Evolutionary conservation across 2,797 vertebrate genomes (phyloP).

Genomic region (Pseudochirops cupreus): DNA sequence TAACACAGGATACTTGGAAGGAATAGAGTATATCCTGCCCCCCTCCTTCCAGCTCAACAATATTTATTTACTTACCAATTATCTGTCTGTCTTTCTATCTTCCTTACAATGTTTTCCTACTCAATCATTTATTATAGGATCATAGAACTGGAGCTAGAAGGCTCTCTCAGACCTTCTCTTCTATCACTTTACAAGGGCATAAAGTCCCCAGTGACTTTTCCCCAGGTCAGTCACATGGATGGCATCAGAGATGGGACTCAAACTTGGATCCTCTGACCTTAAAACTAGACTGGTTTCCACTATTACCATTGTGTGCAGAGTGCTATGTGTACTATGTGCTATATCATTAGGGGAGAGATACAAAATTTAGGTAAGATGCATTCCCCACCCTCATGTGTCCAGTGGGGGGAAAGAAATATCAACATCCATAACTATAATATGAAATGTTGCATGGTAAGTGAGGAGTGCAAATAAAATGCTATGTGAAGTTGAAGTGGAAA

Average conservation of each 20-base stretch:
- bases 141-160: neutral
- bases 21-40: neutral
- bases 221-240: neutral
- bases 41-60: too few species aligned
- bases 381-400: neutral
- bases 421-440: neutral
- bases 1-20: neutral
- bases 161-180: neutral
- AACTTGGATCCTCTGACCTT: too few species aligned
- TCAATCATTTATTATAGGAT: neutral
- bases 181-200: neutral
- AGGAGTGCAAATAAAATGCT: neutral
- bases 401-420: neutral
- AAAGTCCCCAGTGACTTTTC: neutral
- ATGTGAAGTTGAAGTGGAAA: neutral
- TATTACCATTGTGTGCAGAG: neutral
- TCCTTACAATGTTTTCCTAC: neutral
- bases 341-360: neutral
- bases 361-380: neutral
- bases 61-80: too few species aligned
- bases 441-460: neutral
- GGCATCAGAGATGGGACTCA: neutral
- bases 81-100: too few species aligned
- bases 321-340: neutral
- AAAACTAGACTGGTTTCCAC: neutral